Conservation (phyloP, 2,113 vertebrate species). For the Centropus bengalensis region DNA sequence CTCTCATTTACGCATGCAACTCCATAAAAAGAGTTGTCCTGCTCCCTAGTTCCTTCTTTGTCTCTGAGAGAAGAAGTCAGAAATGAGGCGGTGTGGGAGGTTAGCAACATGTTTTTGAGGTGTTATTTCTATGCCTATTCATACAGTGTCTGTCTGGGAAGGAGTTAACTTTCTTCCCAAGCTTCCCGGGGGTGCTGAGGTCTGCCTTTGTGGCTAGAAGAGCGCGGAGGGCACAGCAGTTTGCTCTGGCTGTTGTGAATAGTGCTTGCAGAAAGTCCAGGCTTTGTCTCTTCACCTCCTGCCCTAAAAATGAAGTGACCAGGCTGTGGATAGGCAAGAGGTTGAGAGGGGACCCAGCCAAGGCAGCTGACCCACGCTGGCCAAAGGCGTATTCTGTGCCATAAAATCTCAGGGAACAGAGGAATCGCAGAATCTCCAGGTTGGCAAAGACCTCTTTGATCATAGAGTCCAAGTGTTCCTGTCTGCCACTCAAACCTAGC, state of each 20-base stretch:
- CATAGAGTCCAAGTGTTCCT: too few relatives aligned
- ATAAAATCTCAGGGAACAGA: neutral
- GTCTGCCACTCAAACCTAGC: too few relatives aligned
- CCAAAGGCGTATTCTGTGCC: neutral
- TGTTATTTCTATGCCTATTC: neutral
- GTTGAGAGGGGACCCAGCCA: neutral
- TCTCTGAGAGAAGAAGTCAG: neutral
- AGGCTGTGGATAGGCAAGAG: neutral
- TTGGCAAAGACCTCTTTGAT: too few relatives aligned
- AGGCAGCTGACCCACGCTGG: neutral
- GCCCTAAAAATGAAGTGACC: neutral
- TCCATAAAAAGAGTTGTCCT: neutral
- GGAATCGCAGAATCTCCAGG: too few relatives aligned
- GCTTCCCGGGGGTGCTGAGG: neutral
- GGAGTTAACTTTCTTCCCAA: neutral
- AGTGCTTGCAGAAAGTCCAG: neutral
- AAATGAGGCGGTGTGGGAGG: neutral
- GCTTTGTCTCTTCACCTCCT: neutral
- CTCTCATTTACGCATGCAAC: neutral
- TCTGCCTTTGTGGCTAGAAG: neutral
- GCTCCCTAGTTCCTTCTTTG: neutral
- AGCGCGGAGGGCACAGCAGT: neutral
- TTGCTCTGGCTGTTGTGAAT: neutral
- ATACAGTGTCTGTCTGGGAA: neutral
- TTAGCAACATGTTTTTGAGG: fast-evolving